Evolutionary conservation across 2,888 invertebrate species (phyloP).

Genomic region (Thereva nobilitata): DNA sequence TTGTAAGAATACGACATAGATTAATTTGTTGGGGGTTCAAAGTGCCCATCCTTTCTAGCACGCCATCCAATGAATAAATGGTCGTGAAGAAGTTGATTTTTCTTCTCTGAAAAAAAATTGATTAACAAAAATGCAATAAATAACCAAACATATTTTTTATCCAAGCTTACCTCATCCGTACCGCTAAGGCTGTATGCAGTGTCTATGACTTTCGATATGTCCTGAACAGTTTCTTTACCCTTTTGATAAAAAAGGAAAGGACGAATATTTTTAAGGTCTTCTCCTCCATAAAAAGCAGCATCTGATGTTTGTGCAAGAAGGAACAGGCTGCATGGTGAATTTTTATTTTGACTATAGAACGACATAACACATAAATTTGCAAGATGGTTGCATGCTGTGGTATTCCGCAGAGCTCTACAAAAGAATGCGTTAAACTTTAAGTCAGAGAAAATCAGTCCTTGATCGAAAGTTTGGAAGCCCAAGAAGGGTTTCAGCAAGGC

Average conservation of each 20-base stretch:
- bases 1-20: constrained; percentile 46
- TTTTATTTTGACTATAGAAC: constrained; percentile 60
- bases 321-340: constrained; percentile 59
- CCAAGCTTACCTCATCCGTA: constrained; percentile 6
- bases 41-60: constrained; percentile 49
- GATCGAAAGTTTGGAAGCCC: constrained; percentile 52
- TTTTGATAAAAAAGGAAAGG: constrained; percentile 56
- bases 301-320: constrained; percentile 54
- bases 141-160: background rate
- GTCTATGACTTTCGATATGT: constrained; percentile 41
- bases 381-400: constrained; percentile 67
- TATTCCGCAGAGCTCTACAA: constrained; percentile 56
- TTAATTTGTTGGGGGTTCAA: constrained; percentile 49
- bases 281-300: constrained; percentile 51
- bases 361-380: constrained; percentile 70
- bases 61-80: constrained; percentile 48
- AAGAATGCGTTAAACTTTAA: constrained; percentile 56
- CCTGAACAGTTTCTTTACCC: constrained; percentile 47
- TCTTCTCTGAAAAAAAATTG: constrained; percentile 4
- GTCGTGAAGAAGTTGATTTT: constrained; percentile 47
- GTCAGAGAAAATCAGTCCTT: constrained; percentile 46
- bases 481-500: constrained; percentile 50
- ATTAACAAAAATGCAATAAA: background rate
- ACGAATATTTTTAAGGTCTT: constrained; percentile 48
- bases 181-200: constrained; percentile 38